Evolutionary conservation across 1,140 invertebrate species (phyloP), one percentile per base, ranked within the genome.

Genomic region (Penaeus indicus): DNA sequence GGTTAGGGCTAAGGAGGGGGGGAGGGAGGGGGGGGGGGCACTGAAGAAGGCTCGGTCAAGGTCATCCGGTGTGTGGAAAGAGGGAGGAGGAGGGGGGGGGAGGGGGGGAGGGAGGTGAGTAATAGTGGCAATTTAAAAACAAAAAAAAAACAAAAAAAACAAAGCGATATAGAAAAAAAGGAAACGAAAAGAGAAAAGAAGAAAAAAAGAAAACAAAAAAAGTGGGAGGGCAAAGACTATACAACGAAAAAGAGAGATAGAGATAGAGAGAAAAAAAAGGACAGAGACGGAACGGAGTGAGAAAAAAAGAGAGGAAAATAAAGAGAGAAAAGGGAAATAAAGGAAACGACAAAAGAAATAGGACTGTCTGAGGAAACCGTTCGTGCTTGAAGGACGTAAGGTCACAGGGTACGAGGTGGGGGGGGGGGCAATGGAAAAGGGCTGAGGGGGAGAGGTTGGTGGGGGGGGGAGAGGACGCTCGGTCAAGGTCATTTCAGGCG

Each of bases 131-230:
- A 3, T 25, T 61, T 64, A 32, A 25, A 25, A n/a, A 7, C 0
- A 13, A 27, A 27, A 27, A 75, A 11, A 75, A 5, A 27, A 3
- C 0, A n/a, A 25, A 25, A 72, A 19, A 75, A 19, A 63, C 61
- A 63, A 32, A 82, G 80, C 25, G 80, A 82, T 19, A 82, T 22
- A 64, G 60, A 82, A 61, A 62, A 61, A 60, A 81, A 60, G 61
- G 79, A 81, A 60, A 81, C 42, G 61, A 60, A 81, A 60, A 82
- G 80, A 25, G 25, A 62, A 22, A 63, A 16, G 21, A 25, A 42
- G 13, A 79, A 25, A 79, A 11, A 47, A 13, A 79, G n/a, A 32
- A 38, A 83, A 18, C 67, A n/a, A 83, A 38, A 32, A 18, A 32
- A 64, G 13, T 3, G 42, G 18, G 32, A 64, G 38, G 38, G 25